Conservation (phyloP, 2,797 vertebrate species). For the Acanthornis magna region DNA sequence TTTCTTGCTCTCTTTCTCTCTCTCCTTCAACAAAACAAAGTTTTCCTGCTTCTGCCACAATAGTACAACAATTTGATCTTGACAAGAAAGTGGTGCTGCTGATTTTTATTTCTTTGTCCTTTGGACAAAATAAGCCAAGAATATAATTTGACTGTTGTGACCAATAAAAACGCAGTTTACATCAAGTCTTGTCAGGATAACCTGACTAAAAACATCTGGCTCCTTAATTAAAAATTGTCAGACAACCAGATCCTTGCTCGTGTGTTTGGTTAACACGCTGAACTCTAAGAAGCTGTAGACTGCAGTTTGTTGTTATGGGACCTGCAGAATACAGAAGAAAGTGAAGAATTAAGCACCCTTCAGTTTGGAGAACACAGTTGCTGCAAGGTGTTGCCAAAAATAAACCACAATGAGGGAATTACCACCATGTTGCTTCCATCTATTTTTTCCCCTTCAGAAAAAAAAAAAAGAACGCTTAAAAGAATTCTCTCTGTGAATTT, state of each 20-base stretch:
- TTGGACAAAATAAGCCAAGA: constrained; percentile 84
- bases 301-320: constrained; percentile 99
- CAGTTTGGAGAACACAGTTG: constrained; percentile 70
- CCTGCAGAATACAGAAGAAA: constrained; percentile 90
- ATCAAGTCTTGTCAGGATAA: constrained; percentile 78
- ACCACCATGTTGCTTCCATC: constrained; percentile 75
- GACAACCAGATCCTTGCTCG: constrained; percentile 81
- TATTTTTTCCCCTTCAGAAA: neutral
- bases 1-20: constrained; percentile 74
- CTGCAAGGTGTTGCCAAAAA: constrained; percentile 75
- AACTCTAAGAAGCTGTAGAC: constrained; percentile 92
- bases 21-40: constrained; percentile 74
- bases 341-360: constrained; percentile 85
- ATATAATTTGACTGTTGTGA: constrained; percentile 77
- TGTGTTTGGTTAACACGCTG: constrained; percentile 79
- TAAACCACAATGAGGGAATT: constrained; percentile 57
- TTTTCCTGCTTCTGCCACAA: constrained; percentile 80
- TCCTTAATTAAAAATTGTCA: constrained; percentile 81
- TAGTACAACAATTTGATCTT: constrained; percentile 80
- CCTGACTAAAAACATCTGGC: constrained; percentile 81
- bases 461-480: neutral
- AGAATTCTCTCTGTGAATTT: neutral
- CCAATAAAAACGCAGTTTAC: constrained; percentile 81
- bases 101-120: constrained; percentile 81
- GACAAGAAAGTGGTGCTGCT: constrained; percentile 80